Evolutionary conservation across 2,797 vertebrate species (phyloP).

Genomic region (Gambusia yucatana): DNA sequence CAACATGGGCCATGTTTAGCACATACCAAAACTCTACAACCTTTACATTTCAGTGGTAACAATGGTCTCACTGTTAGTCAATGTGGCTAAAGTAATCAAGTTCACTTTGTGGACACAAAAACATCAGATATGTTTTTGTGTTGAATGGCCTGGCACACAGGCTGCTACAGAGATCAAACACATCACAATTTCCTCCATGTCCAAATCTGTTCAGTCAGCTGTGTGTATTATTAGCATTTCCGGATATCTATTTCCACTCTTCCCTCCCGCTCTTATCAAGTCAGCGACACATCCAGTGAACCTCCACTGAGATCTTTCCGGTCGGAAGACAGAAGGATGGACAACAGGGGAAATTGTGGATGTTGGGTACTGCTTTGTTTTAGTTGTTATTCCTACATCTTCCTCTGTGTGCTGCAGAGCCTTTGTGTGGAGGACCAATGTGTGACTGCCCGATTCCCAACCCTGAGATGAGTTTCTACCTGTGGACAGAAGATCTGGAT

Average conservation of each 20-base stretch:
- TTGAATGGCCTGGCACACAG: background rate
- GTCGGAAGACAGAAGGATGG: constrained; percentile 30
- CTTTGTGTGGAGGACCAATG: constrained; percentile 64
- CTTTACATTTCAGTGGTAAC: background rate
- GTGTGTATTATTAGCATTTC: constrained; percentile 40
- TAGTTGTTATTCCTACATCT: constrained; percentile 63
- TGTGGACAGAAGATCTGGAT: constrained; percentile 91
- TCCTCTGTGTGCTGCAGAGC: constrained; percentile 63
- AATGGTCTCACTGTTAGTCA: background rate
- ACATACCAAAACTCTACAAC: background rate
- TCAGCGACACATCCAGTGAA: constrained; percentile 32
- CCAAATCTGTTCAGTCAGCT: constrained; percentile 40
- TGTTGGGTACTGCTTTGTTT: constrained; percentile 48
- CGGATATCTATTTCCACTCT: constrained; percentile 53
- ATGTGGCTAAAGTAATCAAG: background rate
- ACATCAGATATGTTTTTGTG: constrained; percentile 22
- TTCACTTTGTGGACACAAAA: background rate
- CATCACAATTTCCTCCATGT: constrained; percentile 18
- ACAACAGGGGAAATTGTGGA: constrained; percentile 50
- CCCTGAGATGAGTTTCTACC: constrained; percentile 91
- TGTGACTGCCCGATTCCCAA: constrained; percentile 86
- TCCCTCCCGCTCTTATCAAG: constrained; percentile 29
- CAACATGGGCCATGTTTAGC: background rate
- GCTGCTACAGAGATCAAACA: constrained; percentile 29
- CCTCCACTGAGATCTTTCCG: constrained; percentile 15